These are phyloP conservation scores for Bellardia bayeri DNA, from an alignment of 2,888 invertebrate genomes.

Conservation along the genomic window DNA sequence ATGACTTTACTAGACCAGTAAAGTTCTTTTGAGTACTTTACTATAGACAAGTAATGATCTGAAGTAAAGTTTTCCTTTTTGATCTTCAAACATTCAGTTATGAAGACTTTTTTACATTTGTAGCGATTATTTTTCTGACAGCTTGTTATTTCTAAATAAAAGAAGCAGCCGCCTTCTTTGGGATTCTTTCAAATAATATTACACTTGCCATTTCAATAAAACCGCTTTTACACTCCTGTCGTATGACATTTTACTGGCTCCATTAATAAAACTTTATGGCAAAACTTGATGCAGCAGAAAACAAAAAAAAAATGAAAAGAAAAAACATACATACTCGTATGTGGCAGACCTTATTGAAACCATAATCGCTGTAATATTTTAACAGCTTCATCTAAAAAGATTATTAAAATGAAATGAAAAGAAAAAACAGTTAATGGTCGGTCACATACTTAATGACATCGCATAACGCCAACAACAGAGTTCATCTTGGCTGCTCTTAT, in stretches of 20 bases:
- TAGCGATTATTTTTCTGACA: too few relatives aligned
- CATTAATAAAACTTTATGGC: slow-evolving; percentile 6
- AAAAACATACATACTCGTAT: background rate
- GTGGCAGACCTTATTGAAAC: slow-evolving; percentile 13
- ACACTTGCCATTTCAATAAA: slow-evolving; percentile 21
- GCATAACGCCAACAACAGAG: slow-evolving; percentile 5
- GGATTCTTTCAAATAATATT: background rate
- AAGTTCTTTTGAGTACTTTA: too few relatives aligned
- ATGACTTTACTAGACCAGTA: too few relatives aligned
- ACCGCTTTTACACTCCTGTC: background rate
- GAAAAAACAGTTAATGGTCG: slow-evolving; percentile 44
- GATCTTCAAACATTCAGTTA: too few relatives aligned
- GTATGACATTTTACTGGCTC: background rate
- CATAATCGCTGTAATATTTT: slow-evolving; percentile 64
- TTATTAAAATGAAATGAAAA: slow-evolving; percentile 25
- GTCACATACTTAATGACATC: slow-evolving; percentile 34
- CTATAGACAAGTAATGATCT: too few relatives aligned
- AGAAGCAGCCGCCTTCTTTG: background rate
- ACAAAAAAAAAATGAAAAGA: background rate
- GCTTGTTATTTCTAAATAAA: background rate
- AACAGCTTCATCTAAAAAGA: slow-evolving; percentile 60
- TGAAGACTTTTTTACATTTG: too few relatives aligned
- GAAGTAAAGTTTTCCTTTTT: background rate
- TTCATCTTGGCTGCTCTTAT: background rate
- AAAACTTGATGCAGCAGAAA: background rate